phyloP scores from a whole-genome alignment of 2,888 invertebrate species.

The Trimorus sp. region DNA sequence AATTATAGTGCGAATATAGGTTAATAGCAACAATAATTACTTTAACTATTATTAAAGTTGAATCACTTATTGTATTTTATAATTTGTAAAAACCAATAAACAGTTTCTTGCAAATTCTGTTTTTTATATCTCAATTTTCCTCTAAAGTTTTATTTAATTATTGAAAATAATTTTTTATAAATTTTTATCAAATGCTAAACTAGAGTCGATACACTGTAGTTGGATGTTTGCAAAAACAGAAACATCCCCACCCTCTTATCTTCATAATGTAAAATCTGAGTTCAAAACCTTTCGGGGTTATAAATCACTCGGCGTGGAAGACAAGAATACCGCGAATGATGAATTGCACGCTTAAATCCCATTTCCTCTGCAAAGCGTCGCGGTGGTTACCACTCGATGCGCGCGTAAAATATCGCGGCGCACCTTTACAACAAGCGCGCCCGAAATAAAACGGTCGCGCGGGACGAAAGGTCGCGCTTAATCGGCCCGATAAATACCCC shows the following conservation, averaged over 20 bases:
- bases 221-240: no score
- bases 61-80: no score
- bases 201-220: no score
- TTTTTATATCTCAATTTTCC: no score
- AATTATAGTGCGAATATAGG: no score
- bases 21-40: no score
- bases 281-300: slow-evolving; percentile 52
- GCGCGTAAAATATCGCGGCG: slow-evolving; percentile 57
- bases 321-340: slow-evolving; percentile 61
- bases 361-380: slow-evolving; percentile 62
- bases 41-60: no score
- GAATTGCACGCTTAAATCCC: slow-evolving; percentile 65
- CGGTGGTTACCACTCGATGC: slow-evolving; percentile 57
- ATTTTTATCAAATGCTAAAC: no score
- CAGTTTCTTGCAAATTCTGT: no score
- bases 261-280: slow-evolving; percentile 62
- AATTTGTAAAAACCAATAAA: no score
- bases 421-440: slow-evolving; percentile 38
- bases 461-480: not conserved
- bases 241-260: slow-evolving; percentile 18
- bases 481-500: not conserved
- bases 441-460: slow-evolving; percentile 2
- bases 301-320: slow-evolving; percentile 53
- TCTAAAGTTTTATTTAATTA: no score
- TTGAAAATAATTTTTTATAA: no score